These are phyloP conservation scores for Pyrgus malvae DNA, from an alignment of 2,888 invertebrate genomes.

Conservation along the genomic window DNA sequence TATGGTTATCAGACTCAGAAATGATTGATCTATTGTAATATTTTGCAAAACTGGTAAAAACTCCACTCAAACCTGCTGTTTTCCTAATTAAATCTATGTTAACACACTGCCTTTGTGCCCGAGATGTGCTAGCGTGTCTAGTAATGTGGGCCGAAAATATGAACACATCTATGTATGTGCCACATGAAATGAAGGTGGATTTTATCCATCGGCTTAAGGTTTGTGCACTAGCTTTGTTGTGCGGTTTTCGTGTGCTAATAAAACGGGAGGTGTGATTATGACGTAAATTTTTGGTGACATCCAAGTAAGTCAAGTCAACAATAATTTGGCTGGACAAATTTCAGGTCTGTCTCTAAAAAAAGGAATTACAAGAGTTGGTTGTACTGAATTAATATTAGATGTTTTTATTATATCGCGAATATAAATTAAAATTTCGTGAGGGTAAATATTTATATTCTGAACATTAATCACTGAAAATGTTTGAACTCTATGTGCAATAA, in stretches of 20 bases:
- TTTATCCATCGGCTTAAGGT: conserved; percentile 33
- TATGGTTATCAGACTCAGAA: not conserved
- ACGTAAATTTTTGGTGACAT: conserved; percentile 16
- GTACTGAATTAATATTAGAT: conserved; percentile 9
- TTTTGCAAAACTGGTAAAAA: not conserved
- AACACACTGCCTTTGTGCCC: conserved; percentile 20
- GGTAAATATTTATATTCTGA: not conserved
- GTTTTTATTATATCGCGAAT: conserved; percentile 27
- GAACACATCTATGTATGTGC: conserved; percentile 28
- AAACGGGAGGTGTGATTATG: conserved; percentile 19
- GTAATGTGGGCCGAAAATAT: conserved; percentile 30
- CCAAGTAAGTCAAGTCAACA: conserved; percentile 8
- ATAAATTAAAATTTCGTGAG: not conserved
- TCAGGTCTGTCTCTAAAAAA: conserved; percentile 1
- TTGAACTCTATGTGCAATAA: conserved; percentile 18
- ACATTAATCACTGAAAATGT: not conserved
- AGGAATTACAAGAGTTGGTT: conserved; percentile 17
- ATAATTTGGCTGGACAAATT: conserved; percentile 29
- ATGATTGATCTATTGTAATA: not conserved
- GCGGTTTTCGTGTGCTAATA: conserved; percentile 27
- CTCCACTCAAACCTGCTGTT: conserved; percentile 14
- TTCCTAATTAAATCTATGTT: conserved; percentile 24
- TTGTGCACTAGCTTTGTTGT: conserved; percentile 25
- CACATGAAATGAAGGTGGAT: conserved; percentile 26
- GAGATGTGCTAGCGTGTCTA: conserved; percentile 32